Base-by-base conservation (phyloP, 1,140 invertebrate species). In the Solenopsis fugax region DNA sequence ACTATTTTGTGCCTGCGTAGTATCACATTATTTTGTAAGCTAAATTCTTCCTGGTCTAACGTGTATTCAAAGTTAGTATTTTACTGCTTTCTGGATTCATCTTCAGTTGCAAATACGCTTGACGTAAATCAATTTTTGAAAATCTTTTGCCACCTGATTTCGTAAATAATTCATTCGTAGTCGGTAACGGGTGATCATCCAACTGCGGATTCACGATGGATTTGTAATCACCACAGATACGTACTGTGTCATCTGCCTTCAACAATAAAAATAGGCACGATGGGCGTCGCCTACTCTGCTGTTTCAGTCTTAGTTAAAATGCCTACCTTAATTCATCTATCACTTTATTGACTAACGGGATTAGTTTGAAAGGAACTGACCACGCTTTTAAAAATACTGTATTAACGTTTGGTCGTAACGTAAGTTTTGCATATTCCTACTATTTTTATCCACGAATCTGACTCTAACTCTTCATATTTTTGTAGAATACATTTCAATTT, bases 101-200 rank as follows among this genome's bases (percentile, higher is more conserved):
- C 9, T 87, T 75, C 9, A 96, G 87, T 88, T 96, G 96, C 89
- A 92, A 94, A 88, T 95, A 96, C 0, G 96, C 95, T 29, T 91
- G 92, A 0, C 65, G 85, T 18, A 95, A 75, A 85, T 96, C 95
- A 4, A 96, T 76, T 29, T 93, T 92, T 24, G 56, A 60, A 76
- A 84, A 87, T 2, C 5, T 48, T 0, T 0, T 18, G 0, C 62
- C 62, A 7, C 62, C 18, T 4, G 62, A 2, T 10, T 65, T 65
- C 0, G 34, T 34, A 41, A 41, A 65, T 9, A 41, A 7, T 65
- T 65, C 34, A 37, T 65, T 41, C 0, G 34, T 65, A 0, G 62
- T 41, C 0, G 62, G 62, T 29, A 29, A 29, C 2, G 62, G 34
- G 5, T 65, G 34, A 0, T 41, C 62, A 10, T 65, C 62, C 3